These are phyloP conservation scores for Chironomus tentans DNA, from an alignment of 2,888 invertebrate genomes.

Conservation along the genomic window DNA sequence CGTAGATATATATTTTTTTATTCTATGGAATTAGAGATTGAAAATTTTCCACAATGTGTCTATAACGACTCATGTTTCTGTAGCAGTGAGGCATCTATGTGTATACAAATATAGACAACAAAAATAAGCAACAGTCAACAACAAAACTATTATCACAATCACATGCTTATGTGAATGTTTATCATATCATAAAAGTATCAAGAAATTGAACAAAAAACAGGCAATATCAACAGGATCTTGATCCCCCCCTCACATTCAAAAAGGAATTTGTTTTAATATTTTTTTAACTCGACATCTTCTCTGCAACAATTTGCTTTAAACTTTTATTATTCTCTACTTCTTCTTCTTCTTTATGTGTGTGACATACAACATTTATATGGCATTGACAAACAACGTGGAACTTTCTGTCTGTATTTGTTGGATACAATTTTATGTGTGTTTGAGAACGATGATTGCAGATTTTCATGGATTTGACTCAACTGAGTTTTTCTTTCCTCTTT, in stretches of 20 bases:
- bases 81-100: neutral
- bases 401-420: neutral
- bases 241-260: neutral
- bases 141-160: conserved; percentile 21
- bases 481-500: neutral
- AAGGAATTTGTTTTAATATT: conserved; percentile 21
- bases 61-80: neutral
- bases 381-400: neutral
- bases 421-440: neutral
- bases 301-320: neutral
- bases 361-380: too few species aligned
- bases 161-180: conserved; percentile 20
- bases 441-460: conserved; percentile 25
- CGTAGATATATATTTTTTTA: too few species aligned
- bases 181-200: conserved; percentile 21
- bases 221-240: conserved; percentile 13
- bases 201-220: conserved; percentile 6
- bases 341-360: too few species aligned
- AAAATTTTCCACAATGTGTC: neutral
- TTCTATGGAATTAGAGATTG: neutral
- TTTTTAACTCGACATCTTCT: neutral
- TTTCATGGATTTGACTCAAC: conserved; percentile 22
- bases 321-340: too few species aligned
- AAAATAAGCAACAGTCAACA: conserved; percentile 17
- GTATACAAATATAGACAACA: too few species aligned